Percentiles rank a stretch among this genome's conserved stretches.
Evolutionary conservation across 2,797 vertebrate genomes (phyloP).

Genomic region (Pseudochirops cupreus): DNA sequence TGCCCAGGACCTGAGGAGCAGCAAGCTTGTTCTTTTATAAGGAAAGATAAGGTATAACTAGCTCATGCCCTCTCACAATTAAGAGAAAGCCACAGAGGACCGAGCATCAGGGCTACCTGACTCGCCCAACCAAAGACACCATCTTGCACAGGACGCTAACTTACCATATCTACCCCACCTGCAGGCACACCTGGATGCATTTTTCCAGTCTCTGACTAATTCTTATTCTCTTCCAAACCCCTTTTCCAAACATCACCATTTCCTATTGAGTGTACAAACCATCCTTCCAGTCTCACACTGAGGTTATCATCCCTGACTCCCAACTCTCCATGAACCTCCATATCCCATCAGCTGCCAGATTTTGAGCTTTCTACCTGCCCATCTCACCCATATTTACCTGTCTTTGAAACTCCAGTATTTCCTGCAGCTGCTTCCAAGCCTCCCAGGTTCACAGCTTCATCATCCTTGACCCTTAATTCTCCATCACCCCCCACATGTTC

Average conservation of each 20-base stretch:
- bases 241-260: background rate
- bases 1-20: background rate
- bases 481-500: background rate
- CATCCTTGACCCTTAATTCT: background rate
- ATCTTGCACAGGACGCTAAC: background rate
- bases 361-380: background rate
- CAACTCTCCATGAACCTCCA: background rate
- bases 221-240: background rate
- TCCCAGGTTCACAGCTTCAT: background rate
- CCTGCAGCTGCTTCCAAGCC: background rate
- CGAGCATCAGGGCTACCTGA: background rate
- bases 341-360: background rate
- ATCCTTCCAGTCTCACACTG: background rate
- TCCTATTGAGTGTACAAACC: background rate
- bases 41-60: background rate
- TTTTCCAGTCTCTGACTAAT: background rate
- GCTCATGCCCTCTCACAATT: background rate
- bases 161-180: background rate
- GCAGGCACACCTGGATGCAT: background rate
- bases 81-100: background rate
- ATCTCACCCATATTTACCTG: background rate
- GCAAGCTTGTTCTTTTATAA: background rate
- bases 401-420: background rate
- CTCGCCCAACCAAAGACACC: background rate
- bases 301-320: background rate